Conservation (phyloP, 2,888 invertebrate species). For the Gastrophysa polygoni region DNA sequence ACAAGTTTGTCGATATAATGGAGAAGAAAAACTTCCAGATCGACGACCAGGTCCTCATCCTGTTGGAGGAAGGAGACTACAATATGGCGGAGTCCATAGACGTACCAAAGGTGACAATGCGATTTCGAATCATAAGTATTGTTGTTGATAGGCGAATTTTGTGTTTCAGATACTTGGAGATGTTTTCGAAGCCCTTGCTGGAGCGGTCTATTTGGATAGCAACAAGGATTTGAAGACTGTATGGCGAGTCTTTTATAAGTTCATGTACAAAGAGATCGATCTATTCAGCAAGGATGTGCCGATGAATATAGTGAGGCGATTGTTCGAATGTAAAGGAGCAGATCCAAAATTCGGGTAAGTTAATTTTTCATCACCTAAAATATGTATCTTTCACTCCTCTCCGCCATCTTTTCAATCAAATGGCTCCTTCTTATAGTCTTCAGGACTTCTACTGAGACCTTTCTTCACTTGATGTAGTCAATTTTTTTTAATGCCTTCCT, state of each 20-base stretch:
- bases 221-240: constrained; percentile 71
- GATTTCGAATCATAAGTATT: not conserved
- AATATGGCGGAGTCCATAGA: constrained; percentile 80
- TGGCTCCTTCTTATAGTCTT: no score
- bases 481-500: no score
- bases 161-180: constrained; percentile 79
- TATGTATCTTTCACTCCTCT: no score
- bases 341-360: constrained; percentile 76
- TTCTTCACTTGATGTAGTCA: no score
- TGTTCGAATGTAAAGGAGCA: constrained; percentile 82
- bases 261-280: constrained; percentile 90
- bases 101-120: constrained; percentile 74
- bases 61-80: constrained; percentile 66
- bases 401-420: no score
- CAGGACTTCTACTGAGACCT: no score
- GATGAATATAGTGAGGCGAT: constrained; percentile 84
- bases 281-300: constrained; percentile 83
- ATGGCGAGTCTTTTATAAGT: constrained; percentile 80
- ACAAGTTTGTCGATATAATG: constrained; percentile 69
- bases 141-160: no score
- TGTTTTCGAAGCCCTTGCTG: constrained; percentile 89
- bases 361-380: not conserved
- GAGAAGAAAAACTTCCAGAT: constrained; percentile 65
- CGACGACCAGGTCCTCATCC: constrained; percentile 69
- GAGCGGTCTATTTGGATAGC: constrained; percentile 89